A percentile compares a stretch with the other conserved stretches of the same genome.
These are phyloP conservation scores for Lindbergichthys nudifrons DNA, from an alignment of 2,797 vertebrate species.

Conservation along the genomic window DNA sequence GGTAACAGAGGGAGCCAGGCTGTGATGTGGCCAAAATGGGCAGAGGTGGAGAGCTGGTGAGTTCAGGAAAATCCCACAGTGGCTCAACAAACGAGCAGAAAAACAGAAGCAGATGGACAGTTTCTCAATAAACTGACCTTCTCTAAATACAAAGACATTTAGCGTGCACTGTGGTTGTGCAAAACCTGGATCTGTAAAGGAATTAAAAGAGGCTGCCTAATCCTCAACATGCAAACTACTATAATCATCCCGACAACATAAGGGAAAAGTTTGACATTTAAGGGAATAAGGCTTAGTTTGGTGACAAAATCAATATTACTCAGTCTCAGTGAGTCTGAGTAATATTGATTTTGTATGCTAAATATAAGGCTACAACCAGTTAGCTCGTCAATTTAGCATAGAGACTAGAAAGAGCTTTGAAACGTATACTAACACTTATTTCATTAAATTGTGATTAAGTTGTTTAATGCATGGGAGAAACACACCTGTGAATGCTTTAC, in stretches of 20 bases:
- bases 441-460: neutral
- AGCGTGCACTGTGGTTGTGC: conserved; percentile 5
- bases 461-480: neutral
- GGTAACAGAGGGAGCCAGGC: conserved; percentile 84
- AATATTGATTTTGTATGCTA: neutral
- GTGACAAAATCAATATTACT: conserved; percentile 2
- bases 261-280: conserved; percentile 18
- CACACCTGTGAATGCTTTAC: neutral
- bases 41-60: conserved; percentile 66
- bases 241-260: conserved; percentile 2
- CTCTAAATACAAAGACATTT: conserved; percentile 40
- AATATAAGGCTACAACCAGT: conserved; percentile 7
- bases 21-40: conserved; percentile 72
- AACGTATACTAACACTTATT: neutral
- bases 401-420: neutral
- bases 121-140: conserved; percentile 33
- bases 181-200: conserved; percentile 28
- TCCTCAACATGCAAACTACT: conserved; percentile 9
- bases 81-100: conserved; percentile 53
- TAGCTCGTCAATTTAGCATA: neutral
- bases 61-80: conserved; percentile 80
- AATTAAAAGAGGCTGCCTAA: conserved; percentile 34
- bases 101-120: conserved; percentile 32
- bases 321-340: neutral
- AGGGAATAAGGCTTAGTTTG: neutral